phyloP scores from a whole-genome alignment of 1,140 invertebrate species.

The Nephotettix cincticeps region DNA sequence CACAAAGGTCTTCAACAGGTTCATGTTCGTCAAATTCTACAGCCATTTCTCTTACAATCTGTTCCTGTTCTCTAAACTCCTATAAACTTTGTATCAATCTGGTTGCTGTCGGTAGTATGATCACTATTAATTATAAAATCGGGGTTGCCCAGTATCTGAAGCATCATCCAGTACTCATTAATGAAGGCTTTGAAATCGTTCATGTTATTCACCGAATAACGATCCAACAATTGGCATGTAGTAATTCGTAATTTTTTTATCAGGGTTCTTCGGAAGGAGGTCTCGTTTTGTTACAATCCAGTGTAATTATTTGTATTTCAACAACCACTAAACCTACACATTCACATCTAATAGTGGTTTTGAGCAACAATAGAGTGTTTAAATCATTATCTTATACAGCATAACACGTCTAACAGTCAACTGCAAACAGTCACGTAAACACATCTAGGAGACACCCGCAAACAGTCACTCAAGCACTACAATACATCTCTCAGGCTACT shows the following conservation, averaged over 20 bases:
- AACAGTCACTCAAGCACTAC: background rate
- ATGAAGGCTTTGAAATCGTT: background rate
- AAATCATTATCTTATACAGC: too few species aligned
- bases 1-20: too few species aligned
- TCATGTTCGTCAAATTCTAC: too few species aligned
- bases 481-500: conserved; percentile 17
- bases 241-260: background rate
- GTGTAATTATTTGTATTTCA: background rate
- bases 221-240: background rate
- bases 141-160: background rate
- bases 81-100: background rate
- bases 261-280: background rate
- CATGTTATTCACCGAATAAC: background rate
- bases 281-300: background rate
- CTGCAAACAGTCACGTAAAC: background rate
- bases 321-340: background rate
- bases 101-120: background rate
- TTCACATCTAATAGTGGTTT: too few species aligned
- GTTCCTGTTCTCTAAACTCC: background rate
- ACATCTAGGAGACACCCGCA: background rate
- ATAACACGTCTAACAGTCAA: too few species aligned
- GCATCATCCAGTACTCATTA: conserved; percentile 5
- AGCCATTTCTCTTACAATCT: too few species aligned
- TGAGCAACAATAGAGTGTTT: too few species aligned
- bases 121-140: conserved; percentile 20